These are phyloP conservation scores for Emydocephalus ijimae DNA, from an alignment of 2,113 vertebrate genomes.

Conservation along the genomic window DNA sequence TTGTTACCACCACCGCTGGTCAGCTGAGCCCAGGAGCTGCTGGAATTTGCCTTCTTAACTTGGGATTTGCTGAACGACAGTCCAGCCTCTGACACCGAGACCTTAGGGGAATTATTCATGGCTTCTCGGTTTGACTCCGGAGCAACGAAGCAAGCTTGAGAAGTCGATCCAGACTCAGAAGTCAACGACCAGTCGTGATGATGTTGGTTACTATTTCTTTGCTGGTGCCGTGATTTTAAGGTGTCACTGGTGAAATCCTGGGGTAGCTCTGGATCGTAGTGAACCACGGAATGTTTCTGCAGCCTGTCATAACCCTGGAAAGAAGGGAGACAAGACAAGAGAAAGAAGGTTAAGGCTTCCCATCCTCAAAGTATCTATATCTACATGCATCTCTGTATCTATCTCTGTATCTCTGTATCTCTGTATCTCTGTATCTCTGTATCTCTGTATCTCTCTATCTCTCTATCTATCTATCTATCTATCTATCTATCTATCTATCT, in stretches of 20 bases:
- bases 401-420: too few species aligned
- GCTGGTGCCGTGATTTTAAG: constrained; percentile 94
- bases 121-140: constrained; percentile 80
- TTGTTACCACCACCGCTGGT: constrained; percentile 52
- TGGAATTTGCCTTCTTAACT: constrained; percentile 72
- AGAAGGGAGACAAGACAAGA: constrained; percentile 44
- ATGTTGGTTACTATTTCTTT: constrained; percentile 83
- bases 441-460: too few species aligned
- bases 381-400: background rate
- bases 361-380: too few species aligned
- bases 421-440: accelerated
- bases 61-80: constrained; percentile 80
- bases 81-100: constrained; percentile 71
- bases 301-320: constrained; percentile 87
- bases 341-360: background rate
- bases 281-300: constrained; percentile 82
- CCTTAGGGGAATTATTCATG: constrained; percentile 75
- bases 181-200: constrained; percentile 85
- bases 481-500: too few species aligned
- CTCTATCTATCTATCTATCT: too few species aligned
- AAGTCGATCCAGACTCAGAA: constrained; percentile 71
- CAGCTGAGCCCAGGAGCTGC: constrained; percentile 72
- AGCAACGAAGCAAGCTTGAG: constrained; percentile 77
- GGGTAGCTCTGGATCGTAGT: constrained; percentile 79
- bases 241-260: constrained; percentile 89